Evolutionary conservation across 2,888 invertebrate species (phyloP), one percentile per base, ranked within the genome.

Genomic region (Formica aserva): DNA sequence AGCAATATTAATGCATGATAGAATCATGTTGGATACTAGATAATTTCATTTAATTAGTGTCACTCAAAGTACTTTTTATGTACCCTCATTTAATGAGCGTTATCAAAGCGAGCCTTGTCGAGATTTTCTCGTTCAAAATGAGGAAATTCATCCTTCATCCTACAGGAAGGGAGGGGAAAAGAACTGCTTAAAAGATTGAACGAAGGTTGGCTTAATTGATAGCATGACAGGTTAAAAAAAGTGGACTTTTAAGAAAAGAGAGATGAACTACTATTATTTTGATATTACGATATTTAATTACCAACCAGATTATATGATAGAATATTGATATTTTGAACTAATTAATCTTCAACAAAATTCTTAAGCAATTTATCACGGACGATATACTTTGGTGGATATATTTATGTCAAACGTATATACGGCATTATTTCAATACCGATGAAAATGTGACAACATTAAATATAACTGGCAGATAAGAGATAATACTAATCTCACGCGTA

Each of bases 31-130:
- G n/a, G n/a, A 48, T 15, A 15, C 22, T 29, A 13, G 22, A 77
- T 77, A 67, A 77, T 77, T 67, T 77, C 9, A 77, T 77, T 77
- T 77, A 67, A 77, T 77, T 77, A 35, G 52, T 57, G 55, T 41
- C 38, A 41, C 67, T 77, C 77, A 77, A 77, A 77, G 77, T 57
- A 67, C 55, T 77, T 67, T 67, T 67, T 67, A 67, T 26, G 15
- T 57, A 32, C n/a, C 9, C 29, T 32, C 67, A 41, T 67, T 67
- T 57, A 77, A 57, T 67, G 63, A 67, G 55, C 29, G 29, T 67
- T 77, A 57, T 77, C 67, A 67, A 67, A 77, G 77, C 18, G 63
- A 65, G 29, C 38, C n/a, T 77, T 38, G 77, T 77, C 55, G 66
- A 66, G 66, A 77, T 77, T 67, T n/a, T 15, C 29, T 77, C 22